Evolutionary conservation across 2,888 invertebrate species (phyloP).

Genomic region (Melipona bicolor): DNA sequence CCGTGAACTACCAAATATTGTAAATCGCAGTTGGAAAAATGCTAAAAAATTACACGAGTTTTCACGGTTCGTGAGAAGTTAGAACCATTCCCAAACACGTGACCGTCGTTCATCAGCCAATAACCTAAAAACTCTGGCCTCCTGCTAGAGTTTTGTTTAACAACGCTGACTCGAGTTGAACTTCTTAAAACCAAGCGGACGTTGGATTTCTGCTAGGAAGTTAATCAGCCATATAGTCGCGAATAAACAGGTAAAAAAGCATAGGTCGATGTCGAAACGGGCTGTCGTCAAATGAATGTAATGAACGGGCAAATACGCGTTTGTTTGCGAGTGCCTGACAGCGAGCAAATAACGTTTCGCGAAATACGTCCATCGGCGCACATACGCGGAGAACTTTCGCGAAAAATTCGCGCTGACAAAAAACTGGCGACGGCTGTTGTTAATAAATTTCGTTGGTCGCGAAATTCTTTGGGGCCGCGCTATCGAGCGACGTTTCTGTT

Average conservation of each 20-base stretch:
- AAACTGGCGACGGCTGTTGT: neutral
- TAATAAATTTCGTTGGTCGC: constrained; percentile 31
- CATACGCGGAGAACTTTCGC: neutral
- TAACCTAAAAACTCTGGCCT: too few relatives aligned
- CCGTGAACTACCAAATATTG: too few relatives aligned
- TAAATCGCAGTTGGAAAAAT: too few relatives aligned
- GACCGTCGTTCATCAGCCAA: too few relatives aligned
- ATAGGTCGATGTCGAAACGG: neutral
- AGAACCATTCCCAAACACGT: too few relatives aligned
- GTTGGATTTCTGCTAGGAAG: constrained; percentile 1
- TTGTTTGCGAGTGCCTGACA: constrained; percentile 26
- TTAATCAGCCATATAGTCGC: constrained; percentile 22
- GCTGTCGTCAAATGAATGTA: constrained; percentile 19
- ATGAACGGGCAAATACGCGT: constrained; percentile 45
- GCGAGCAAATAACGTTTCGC: constrained; percentile 26
- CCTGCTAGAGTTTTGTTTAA: too few relatives aligned
- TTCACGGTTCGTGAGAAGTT: too few relatives aligned
- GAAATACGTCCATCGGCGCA: neutral
- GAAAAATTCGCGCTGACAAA: constrained; percentile 12
- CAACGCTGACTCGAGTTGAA: too few relatives aligned
- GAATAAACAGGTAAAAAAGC: neutral
- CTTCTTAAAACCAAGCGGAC: too few relatives aligned
- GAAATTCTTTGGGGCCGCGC: neutral
- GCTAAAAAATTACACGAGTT: too few relatives aligned
- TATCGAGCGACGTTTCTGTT: too few relatives aligned